Base-by-base conservation (phyloP, 1,140 invertebrate species). In the Dryas iulia region DNA sequence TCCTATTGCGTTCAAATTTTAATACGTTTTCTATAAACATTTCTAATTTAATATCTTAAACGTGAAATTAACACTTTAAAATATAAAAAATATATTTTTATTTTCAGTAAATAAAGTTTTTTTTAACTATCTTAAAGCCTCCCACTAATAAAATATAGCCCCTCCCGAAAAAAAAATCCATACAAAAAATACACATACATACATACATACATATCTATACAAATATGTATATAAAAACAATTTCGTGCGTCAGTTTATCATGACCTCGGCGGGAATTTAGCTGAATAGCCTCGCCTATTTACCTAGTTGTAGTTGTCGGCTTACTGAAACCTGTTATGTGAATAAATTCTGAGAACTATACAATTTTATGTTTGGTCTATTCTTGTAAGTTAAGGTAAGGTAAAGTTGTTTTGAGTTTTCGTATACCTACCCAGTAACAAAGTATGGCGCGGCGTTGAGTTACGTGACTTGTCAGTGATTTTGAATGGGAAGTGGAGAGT, bases 241-340 rank as follows among this genome's bases (percentile, higher is more conserved):
- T 56, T 63, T 64, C 33, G 59, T 59, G 61, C 57, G 59, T 54
- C 24, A 64, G 30, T 31, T 52, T 62, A 58, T 69, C 60, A 47
- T 59, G 56, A 53, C 64, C 70, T 72, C 65, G 59, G 21, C 14
- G 59, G 52, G 64, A 72, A 72, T 72, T 72, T 56, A 72, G 70
- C 60, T 68, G 70, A 72, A 56, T 64, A 72, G 57, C 62, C 62
- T 69, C 31, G 62, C 71, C 66, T 66, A 59, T 69, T 73, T 73
- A 66, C 71, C 71, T 69, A 73, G 47, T 69, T 73, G 56, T 69
- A 73, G 47, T 69, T 73, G 56, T 58, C 63, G 63, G 61, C 52
- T 53, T 56, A 64, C 60, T 58, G 68, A 69, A 69, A 69, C 67
- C 53, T 65, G 68, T 60, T 65, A 60, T 59, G 57, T 70, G 31